phyloP scores from a whole-genome alignment of 2,797 vertebrate species.

The Myiothlypis chrysogaster region DNA sequence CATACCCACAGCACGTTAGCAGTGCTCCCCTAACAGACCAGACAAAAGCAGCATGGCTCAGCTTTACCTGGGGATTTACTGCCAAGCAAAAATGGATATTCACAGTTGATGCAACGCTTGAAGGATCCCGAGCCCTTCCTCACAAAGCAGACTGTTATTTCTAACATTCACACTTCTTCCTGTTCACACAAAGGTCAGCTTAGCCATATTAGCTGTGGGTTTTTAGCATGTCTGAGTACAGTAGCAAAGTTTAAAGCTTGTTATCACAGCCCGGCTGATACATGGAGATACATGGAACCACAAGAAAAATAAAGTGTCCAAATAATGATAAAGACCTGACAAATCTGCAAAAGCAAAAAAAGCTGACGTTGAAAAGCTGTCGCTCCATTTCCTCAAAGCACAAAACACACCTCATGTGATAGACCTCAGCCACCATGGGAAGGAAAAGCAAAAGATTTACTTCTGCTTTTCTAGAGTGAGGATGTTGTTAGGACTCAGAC shows the following conservation, averaged over 20 bases:
- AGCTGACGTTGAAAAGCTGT: conserved; percentile 21
- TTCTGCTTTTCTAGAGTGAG: background rate
- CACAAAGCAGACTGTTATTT: conserved; percentile 41
- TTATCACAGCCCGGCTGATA: conserved; percentile 40
- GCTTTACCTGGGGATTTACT: conserved; percentile 44
- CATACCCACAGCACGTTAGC: background rate
- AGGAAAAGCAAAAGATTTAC: background rate
- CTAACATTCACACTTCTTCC: conserved; percentile 60
- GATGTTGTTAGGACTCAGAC: background rate
- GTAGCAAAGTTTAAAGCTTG: conserved; percentile 37
- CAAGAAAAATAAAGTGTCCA: conserved; percentile 50
- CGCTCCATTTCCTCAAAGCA: background rate
- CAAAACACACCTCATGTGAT: background rate
- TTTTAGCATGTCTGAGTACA: conserved; percentile 45
- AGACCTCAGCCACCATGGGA: background rate
- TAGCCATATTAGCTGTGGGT: conserved; percentile 42
- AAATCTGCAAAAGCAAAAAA: conserved; percentile 13
- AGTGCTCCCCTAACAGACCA: background rate
- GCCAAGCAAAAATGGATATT: background rate
- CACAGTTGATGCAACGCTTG: background rate
- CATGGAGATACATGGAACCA: conserved; percentile 25
- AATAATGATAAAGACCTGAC: background rate
- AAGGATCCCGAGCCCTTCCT: background rate
- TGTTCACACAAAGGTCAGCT: conserved; percentile 63
- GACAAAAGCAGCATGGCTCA: background rate